These are phyloP conservation scores for Craseonycteris thonglongyai DNA, from an alignment of 2,113 vertebrate species.

Conservation along the genomic window DNA sequence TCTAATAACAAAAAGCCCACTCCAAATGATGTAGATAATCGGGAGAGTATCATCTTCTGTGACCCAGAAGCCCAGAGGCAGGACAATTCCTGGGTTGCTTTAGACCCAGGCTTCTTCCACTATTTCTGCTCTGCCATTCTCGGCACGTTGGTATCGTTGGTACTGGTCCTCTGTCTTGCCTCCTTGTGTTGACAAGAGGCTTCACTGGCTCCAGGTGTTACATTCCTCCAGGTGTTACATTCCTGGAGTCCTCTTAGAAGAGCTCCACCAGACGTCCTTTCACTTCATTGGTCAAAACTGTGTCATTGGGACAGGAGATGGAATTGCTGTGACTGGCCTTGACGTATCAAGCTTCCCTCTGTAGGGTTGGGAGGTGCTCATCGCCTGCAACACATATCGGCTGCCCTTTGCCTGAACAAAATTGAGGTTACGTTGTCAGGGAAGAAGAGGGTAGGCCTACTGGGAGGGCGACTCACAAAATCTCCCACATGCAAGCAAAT, in stretches of 20 bases:
- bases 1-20: neutral
- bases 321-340: neutral
- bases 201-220: neutral
- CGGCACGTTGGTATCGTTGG: neutral
- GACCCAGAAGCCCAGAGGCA: neutral
- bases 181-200: neutral
- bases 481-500: neutral
- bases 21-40: neutral
- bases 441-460: neutral
- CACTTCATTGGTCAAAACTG: neutral
- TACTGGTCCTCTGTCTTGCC: neutral
- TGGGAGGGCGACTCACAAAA: neutral
- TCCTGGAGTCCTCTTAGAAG: neutral
- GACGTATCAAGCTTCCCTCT: neutral
- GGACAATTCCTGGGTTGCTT: neutral
- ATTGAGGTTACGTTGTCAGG: neutral
- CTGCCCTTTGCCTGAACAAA: neutral
- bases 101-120: neutral
- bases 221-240: neutral
- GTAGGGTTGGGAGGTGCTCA: neutral
- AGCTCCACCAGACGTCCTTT: neutral
- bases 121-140: neutral
- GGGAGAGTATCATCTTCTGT: neutral
- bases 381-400: neutral
- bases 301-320: neutral